Evolutionary conservation across 2,888 invertebrate genomes (phyloP).

Genomic region (Stratiomys singularior): DNA sequence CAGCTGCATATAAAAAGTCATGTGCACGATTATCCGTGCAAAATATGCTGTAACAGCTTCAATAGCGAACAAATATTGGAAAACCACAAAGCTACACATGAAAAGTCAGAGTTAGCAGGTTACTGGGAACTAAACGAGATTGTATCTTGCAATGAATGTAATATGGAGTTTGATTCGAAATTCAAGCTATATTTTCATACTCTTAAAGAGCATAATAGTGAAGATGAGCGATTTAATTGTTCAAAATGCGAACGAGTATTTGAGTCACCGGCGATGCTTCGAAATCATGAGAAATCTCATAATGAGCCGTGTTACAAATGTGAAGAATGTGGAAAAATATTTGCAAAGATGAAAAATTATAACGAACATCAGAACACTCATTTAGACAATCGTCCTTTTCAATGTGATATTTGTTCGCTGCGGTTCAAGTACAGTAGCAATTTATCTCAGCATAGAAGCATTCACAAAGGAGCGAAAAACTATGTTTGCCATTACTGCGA

Average conservation of each 20-base stretch:
- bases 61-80: conserved; percentile 53
- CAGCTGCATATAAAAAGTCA: conserved; percentile 54
- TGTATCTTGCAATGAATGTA: conserved; percentile 53
- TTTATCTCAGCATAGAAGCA: conserved; percentile 52
- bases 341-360: conserved; percentile 54
- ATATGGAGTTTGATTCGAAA: conserved; percentile 52
- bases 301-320: conserved; percentile 51
- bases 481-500: conserved; percentile 54
- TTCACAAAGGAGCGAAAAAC: conserved; percentile 52
- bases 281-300: conserved; percentile 53
- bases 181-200: conserved; percentile 49
- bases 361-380: conserved; percentile 55
- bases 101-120: conserved; percentile 46
- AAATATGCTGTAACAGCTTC: conserved; percentile 55
- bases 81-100: conserved; percentile 53
- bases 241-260: conserved; percentile 53
- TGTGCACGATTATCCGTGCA: conserved; percentile 53
- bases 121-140: conserved; percentile 27
- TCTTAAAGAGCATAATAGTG: conserved; percentile 49
- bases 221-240: conserved; percentile 51
- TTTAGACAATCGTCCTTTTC: conserved; percentile 54
- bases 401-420: conserved; percentile 54
- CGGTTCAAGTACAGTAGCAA: conserved; percentile 54
- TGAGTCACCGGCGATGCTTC: conserved; percentile 50
- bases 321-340: conserved; percentile 55